Conservation (phyloP, 1,140 invertebrate genomes). For the Hormaphis cornu region DNA sequence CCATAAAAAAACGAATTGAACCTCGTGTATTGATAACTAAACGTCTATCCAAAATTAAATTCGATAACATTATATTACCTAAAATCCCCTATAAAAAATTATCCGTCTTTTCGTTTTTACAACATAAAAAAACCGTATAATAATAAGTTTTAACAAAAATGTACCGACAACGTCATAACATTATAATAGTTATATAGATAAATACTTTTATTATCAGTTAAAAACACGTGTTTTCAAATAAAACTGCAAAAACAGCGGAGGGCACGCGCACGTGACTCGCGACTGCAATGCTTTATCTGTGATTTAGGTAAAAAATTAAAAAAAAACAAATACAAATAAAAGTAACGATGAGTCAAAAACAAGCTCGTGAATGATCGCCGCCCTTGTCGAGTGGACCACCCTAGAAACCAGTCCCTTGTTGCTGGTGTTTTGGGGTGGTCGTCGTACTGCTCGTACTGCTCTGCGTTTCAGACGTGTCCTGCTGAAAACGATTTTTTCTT, state of each 20-base stretch:
- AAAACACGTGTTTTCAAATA: constrained; percentile 4
- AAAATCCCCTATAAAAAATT: constrained; percentile 12
- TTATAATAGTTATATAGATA: neutral
- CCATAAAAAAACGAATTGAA: neutral
- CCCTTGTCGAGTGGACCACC: neutral
- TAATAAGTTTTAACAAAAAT: constrained; percentile 16
- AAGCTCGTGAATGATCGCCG: constrained; percentile 22
- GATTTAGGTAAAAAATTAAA: constrained; percentile 9
- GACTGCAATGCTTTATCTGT: neutral
- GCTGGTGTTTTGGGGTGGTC: neutral
- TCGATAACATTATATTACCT: neutral
- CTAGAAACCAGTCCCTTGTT: constrained; percentile 20
- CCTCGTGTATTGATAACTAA: neutral
- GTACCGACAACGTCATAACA: neutral
- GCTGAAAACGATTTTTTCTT: too few relatives aligned
- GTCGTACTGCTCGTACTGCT: constrained; percentile 11
- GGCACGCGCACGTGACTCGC: neutral
- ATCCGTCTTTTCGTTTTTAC: constrained; percentile 16
- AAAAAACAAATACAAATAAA: neutral
- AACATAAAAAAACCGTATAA: constrained; percentile 18
- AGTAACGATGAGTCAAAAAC: neutral
- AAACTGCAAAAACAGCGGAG: neutral
- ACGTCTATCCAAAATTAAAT: constrained; percentile 1
- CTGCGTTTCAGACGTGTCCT: constrained; percentile 12
- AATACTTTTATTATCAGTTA: too few relatives aligned